Conservation (phyloP, 2,113 vertebrate genomes). For the Sylvia atricapilla region DNA sequence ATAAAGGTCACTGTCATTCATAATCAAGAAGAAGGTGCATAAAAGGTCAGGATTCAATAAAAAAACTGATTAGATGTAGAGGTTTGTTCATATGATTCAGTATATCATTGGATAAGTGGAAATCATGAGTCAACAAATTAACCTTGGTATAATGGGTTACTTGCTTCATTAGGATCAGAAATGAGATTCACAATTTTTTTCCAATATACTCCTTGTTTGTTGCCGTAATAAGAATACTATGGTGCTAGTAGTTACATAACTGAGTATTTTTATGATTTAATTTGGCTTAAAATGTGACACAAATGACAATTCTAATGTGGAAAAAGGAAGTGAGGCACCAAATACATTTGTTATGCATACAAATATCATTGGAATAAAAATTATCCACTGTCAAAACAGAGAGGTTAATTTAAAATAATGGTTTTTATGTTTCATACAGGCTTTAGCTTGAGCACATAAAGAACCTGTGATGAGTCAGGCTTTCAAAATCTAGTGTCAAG, state of each 20-base stretch:
- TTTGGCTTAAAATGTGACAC: slow-evolving; percentile 41
- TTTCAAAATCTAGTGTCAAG: background rate
- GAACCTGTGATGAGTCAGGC: background rate
- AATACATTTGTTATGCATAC: background rate
- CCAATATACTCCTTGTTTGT: slow-evolving; percentile 46
- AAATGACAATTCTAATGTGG: slow-evolving; percentile 35
- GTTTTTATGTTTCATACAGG: background rate
- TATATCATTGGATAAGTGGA: slow-evolving; percentile 76
- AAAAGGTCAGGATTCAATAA: slow-evolving; percentile 83
- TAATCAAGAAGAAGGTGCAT: slow-evolving; percentile 81
- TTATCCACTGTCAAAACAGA: background rate
- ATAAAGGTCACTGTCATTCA: slow-evolving; percentile 86
- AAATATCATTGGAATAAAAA: background rate
- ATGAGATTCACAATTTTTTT: slow-evolving; percentile 48
- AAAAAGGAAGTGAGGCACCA: slow-evolving; percentile 30
- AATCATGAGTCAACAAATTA: slow-evolving; percentile 79
- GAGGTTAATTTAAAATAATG: background rate
- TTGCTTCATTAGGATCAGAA: slow-evolving; percentile 67
- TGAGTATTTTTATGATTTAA: slow-evolving; percentile 49
- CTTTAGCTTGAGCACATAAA: background rate
- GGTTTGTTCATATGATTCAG: slow-evolving; percentile 74
- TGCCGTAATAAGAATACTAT: background rate
- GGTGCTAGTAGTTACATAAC: slow-evolving; percentile 5
- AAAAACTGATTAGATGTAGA: slow-evolving; percentile 78
- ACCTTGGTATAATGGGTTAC: slow-evolving; percentile 68